A percentile compares a stretch with the other conserved stretches of the same genome.
These are phyloP conservation scores for Lepisosteus osseus DNA, from an alignment of 2,113 vertebrate genomes.

Conservation along the genomic window DNA sequence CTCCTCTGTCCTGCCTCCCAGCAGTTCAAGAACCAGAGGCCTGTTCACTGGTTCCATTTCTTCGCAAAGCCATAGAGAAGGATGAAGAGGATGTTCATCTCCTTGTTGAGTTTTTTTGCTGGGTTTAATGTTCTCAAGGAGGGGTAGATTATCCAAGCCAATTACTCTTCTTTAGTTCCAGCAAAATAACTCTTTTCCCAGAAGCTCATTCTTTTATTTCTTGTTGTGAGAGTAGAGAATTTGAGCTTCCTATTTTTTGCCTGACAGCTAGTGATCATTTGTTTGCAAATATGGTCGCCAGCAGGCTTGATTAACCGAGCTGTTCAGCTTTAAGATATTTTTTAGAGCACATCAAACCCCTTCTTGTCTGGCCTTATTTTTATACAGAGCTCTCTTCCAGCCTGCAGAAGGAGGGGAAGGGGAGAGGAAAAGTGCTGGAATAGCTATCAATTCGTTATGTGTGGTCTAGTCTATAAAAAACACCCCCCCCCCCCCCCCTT, in stretches of 20 bases:
- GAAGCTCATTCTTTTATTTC: constrained; percentile 67
- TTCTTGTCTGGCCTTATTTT: constrained; percentile 17
- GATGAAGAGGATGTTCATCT: too few species aligned
- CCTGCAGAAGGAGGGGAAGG: constrained; percentile 58
- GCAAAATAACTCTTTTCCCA: constrained; percentile 45
- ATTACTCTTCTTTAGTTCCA: too few species aligned
- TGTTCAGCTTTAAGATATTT: constrained; percentile 42
- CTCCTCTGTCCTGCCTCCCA: too few species aligned
- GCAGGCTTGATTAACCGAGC: constrained; percentile 61
- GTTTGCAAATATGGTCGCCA: constrained; percentile 64
- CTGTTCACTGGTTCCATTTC: too few species aligned
- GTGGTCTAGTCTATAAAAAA: constrained; percentile 89
- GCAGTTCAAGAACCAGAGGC: too few species aligned
- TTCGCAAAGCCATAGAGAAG: too few species aligned
- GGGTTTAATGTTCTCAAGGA: too few species aligned
- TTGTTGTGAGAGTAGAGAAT: constrained; percentile 52
- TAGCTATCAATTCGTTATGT: constrained; percentile 88
- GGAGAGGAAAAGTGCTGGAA: constrained; percentile 42
- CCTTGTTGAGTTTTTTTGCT: too few species aligned
- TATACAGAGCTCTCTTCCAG: constrained; percentile 42
- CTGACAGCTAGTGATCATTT: constrained; percentile 64
- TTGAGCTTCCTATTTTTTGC: constrained; percentile 57
- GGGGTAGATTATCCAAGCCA: too few species aligned
- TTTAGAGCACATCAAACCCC: constrained; percentile 41
- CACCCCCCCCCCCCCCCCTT: constrained; percentile 79